Percentiles rank a stretch among this genome's conserved stretches.
Conservation (phyloP, 2,113 vertebrate genomes). For the Protobothrops flavoviridis region DNA sequence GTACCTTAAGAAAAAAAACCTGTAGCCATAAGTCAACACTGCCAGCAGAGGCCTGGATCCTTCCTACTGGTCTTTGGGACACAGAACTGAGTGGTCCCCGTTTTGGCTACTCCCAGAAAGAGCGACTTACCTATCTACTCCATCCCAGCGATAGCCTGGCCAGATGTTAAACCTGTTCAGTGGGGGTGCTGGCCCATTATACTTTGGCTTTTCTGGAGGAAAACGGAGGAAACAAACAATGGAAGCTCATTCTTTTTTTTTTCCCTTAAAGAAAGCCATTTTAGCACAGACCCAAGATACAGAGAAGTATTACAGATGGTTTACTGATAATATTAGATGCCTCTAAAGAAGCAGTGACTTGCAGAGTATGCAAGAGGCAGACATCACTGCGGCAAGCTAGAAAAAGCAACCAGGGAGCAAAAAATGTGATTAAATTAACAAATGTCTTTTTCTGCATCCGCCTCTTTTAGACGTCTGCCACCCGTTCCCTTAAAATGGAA, state of each 20-base stretch:
- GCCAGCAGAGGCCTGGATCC: too few relatives aligned
- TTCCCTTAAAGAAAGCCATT: fast-evolving
- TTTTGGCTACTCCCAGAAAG: fast-evolving
- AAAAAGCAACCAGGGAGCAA: not conserved
- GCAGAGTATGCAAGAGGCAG: not conserved
- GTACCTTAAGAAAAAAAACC: not conserved
- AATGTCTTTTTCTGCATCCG: not conserved
- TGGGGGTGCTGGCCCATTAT: slow-evolving; percentile 87
- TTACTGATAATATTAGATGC: not conserved
- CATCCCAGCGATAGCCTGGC: slow-evolving; percentile 96
- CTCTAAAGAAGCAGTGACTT: not conserved
- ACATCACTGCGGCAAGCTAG: too few relatives aligned
- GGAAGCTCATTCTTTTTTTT: not conserved
- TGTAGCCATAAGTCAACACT: not conserved
- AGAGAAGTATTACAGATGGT: not conserved
- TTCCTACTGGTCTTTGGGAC: not conserved
- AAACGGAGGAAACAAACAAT: not conserved
- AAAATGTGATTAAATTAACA: not conserved
- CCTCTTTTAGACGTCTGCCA: not conserved
- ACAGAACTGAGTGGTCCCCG: fast-evolving
- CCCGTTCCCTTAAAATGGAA: not conserved
- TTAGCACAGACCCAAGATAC: fast-evolving
- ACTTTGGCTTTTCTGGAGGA: slow-evolving; percentile 80
- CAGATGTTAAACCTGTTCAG: slow-evolving; percentile 90
- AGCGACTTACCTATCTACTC: slow-evolving; percentile 84